phyloP scores from a whole-genome alignment of 2,797 vertebrate genomes.

The Pseudomugil tenellus region DNA sequence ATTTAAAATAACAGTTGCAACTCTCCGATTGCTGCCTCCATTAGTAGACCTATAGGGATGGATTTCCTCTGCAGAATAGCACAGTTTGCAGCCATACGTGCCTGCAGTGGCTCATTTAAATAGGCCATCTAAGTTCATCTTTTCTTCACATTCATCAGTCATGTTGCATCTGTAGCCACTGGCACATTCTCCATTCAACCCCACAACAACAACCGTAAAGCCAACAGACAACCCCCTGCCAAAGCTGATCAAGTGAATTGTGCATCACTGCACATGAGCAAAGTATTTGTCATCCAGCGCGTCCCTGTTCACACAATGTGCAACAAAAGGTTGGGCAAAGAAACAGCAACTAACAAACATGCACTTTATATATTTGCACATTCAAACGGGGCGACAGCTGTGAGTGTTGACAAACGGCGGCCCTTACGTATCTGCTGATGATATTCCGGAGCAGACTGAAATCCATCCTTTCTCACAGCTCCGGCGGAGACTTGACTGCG shows the following conservation, averaged over 20 bases:
- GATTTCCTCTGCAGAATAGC: slow-evolving; percentile 29
- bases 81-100: slow-evolving; percentile 13
- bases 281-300: slow-evolving; percentile 29
- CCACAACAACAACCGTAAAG: slow-evolving; percentile 54
- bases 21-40: not conserved
- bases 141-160: slow-evolving; percentile 59
- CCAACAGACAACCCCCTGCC: slow-evolving; percentile 34
- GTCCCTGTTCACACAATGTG: not conserved
- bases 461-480: slow-evolving; percentile 84
- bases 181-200: slow-evolving; percentile 69
- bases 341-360: slow-evolving; percentile 2
- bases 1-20: slow-evolving; percentile 11
- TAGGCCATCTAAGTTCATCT: slow-evolving; percentile 66
- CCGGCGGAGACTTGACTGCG: slow-evolving; percentile 45
- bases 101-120: slow-evolving; percentile 40
- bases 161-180: slow-evolving; percentile 61
- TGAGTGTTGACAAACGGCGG: slow-evolving; percentile 50
- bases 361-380: slow-evolving; percentile 8
- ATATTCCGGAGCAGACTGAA: slow-evolving; percentile 88
- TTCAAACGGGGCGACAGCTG: slow-evolving; percentile 36
- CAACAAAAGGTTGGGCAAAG: not conserved
- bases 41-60: slow-evolving; percentile 17
- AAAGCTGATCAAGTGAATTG: slow-evolving; percentile 34
- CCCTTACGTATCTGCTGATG: slow-evolving; percentile 92
- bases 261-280: slow-evolving; percentile 32